A percentile compares a stretch with the other conserved stretches of the same genome.
phyloP scores from a whole-genome alignment of 2,888 invertebrate species.

The Physocephala rufipes region DNA sequence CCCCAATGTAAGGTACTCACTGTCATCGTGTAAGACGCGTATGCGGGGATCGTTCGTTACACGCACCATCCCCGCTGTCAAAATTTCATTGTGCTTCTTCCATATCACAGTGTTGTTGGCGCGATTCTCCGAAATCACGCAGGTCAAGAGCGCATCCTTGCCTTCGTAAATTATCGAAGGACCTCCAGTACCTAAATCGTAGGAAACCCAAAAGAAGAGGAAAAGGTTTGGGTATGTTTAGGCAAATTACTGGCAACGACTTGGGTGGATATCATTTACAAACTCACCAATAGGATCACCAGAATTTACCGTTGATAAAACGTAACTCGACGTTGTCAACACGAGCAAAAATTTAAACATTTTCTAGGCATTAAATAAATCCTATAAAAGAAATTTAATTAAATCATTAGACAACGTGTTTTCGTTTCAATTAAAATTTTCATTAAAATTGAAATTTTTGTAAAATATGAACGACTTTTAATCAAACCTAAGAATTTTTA shows the following conservation, averaged over 20 bases:
- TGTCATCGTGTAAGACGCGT: conserved; percentile 79
- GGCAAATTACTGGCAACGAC: not conserved
- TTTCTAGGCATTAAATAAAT: conserved; percentile 51
- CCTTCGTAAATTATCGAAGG: conserved; percentile 71
- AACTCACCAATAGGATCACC: conserved; percentile 60
- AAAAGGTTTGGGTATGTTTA: not conserved
- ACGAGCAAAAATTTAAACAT: conserved; percentile 58
- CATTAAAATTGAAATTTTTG: not conserved
- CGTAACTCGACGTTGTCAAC: conserved; percentile 55
- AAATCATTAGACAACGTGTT: not conserved
- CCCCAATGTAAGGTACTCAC: conserved; percentile 71
- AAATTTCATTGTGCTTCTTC: conserved; percentile 76
- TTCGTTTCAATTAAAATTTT: not conserved
- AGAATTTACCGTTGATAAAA: conserved; percentile 58
- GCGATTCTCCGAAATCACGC: conserved; percentile 75
- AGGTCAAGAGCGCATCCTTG: conserved; percentile 82
- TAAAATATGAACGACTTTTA: not conserved
- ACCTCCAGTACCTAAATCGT: conserved; percentile 64
- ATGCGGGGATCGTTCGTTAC: conserved; percentile 80
- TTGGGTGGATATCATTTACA: not conserved
- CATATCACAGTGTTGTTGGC: conserved; percentile 77
- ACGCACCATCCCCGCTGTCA: conserved; percentile 79
- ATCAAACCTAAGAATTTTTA: not conserved
- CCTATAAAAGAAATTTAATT: conserved; percentile 38
- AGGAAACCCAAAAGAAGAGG: no score